Evolutionary conservation across 2,888 invertebrate species (phyloP), one percentile per base, ranked within the genome.

Genomic region (Protodeltote pygarga): DNA sequence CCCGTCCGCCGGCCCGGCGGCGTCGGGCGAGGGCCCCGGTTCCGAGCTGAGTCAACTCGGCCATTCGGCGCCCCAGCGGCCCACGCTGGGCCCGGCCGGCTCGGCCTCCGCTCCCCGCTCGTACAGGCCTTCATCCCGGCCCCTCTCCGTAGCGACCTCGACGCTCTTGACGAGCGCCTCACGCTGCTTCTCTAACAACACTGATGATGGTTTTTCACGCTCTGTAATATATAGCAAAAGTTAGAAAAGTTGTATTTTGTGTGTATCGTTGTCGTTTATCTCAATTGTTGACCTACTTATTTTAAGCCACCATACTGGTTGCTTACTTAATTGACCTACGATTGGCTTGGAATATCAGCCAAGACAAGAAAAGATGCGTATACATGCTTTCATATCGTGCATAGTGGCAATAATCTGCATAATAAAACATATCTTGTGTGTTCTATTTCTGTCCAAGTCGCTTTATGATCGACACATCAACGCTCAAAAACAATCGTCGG

Each of bases 61-160:
- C 98, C 97, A 98, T 92, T 97, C 97, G 93, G 95, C 95, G 89
- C 97, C 97, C 97, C 97, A 97, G 74, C 97, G 95, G 83, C 96
- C 97, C 85, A 97, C 97, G 84, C 95, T 94, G 92, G 97, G 97
- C 92, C 95, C 79, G 58, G 79, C 79, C 77, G 88, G 81, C 88
- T 93, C 93, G 77, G 92, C 93, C 87, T 92, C 93, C 86, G 92
- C 90, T 75, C 77, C 80, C 47, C 42, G 51, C 60, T 71, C 84
- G 75, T 83, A 70, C 64, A 75, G 67, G 70, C 71, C 83, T 79
- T 72, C 85, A 81, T 58, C 81, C 73, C 57, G 75, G 70, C 62
- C 46, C 75, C 78, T 55, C 73, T 78, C 77, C 63, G 62, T 64
- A 65, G 76, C 79, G 67, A 85, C 87, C 49, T 89, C 91, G 92